A percentile compares a stretch with the other conserved stretches of the same genome.
Evolutionary conservation across 2,797 vertebrate genomes (phyloP).

Genomic region (Cyprinella venusta): DNA sequence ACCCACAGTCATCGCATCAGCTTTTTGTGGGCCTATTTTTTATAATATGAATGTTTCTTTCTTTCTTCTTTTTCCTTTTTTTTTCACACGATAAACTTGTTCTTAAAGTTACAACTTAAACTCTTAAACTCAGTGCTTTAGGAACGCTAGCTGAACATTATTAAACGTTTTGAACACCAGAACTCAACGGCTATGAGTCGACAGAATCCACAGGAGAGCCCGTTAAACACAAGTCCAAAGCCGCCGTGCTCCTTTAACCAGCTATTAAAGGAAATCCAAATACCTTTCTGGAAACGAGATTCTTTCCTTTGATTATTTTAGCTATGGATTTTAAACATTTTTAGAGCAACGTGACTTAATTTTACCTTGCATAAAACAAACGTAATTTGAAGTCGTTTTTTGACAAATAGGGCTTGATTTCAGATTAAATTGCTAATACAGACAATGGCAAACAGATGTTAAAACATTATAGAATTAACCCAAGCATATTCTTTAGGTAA

Average conservation of each 20-base stretch:
- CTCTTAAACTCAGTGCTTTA: background rate
- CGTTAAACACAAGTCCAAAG: slow-evolving; percentile 20
- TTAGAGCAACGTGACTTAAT: slow-evolving; percentile 6
- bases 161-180: background rate
- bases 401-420: background rate
- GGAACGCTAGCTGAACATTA: background rate
- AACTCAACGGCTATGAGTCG: background rate
- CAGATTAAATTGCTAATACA: slow-evolving; percentile 8
- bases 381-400: background rate
- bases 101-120: background rate
- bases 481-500: background rate
- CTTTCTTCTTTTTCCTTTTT: too few species aligned
- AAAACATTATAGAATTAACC: slow-evolving; percentile 12
- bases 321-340: slow-evolving; percentile 6
- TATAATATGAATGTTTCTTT: too few species aligned
- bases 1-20: background rate
- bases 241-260: slow-evolving; percentile 2
- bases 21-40: background rate
- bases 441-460: slow-evolving; percentile 14
- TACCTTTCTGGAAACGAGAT: slow-evolving; percentile 21
- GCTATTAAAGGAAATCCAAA: slow-evolving; percentile 25
- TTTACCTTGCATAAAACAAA: too few species aligned
- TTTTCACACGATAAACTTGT: background rate
- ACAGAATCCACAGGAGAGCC: slow-evolving; percentile 22
- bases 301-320: slow-evolving; percentile 38